Evolutionary conservation across 1,140 invertebrate genomes (phyloP), one percentile per base, ranked within the genome.

Genomic region (Leptopilina boulardi): DNA sequence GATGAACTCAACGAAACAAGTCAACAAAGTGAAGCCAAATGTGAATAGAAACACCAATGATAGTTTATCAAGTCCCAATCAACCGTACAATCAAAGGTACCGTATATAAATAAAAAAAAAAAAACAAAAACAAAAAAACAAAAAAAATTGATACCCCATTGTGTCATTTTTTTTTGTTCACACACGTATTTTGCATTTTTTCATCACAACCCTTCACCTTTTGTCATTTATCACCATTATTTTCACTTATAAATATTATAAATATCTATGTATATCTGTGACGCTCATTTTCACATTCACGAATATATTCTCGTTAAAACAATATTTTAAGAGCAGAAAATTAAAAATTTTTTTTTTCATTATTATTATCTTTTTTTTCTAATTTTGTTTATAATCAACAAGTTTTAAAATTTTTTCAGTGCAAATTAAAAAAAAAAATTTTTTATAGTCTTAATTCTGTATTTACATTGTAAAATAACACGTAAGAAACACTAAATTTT

Each of bases 1-100:
- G 84, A 91, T 92, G 82, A 92, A 92, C 82, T 92, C 91, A 47
- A 92, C 91, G 76, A 95, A 96, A 88, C 96, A 96, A 90, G 95
- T 96, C 84, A 96, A 96, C 91, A 96, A 96, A 90, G 95, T 96
- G 83, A 96, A 96, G 89, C 95, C 95, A 41, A 96, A 95, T 85
- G 94, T 96, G 71, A 96, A 95, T 86, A 92, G 95, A 91, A 92
- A 92, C 77, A 91, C 93, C 13, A 93, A 92, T 15, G 94, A 96
- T 81, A 94, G 80, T 73, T 83, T 91, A 74, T 85, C 88, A 76
- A 91, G 89, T 82, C 90, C 90, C 56, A 91, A 86, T 86, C 90
- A 91, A 80, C 88, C 89, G 71, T 91, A 90, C 82, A 91, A 90
- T 87, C 89, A 89, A 77, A 90, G 89, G 89, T 91, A 90, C 26